Evolutionary conservation across 2,797 vertebrate genomes (phyloP), one percentile per base, ranked within the genome.

Genomic region (Amniataba percoides): DNA sequence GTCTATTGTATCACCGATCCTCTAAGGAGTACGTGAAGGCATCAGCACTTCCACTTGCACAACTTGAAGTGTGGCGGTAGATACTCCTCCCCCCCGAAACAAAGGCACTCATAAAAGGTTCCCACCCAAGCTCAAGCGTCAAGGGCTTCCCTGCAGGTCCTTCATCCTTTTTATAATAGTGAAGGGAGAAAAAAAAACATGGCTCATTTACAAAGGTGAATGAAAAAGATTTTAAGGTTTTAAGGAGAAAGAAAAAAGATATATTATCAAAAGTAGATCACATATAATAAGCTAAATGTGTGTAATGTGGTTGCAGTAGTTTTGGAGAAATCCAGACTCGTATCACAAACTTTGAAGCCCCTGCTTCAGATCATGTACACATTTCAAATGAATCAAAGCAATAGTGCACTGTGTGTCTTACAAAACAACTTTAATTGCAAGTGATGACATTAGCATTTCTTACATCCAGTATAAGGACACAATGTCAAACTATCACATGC

Each of bases 341-440:
- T 31, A 31, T 31, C 34, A 1, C 34, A 36, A 9, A 36, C 34
- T 36, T 36, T 7, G 34, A 36, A 36, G 8, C 34, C 34, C 34
- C 34, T 36, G 34, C 34, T 36, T 7, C 7, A 36, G 34, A 36
- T 36, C 34, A 36, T 36, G 34, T 36, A 36, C 7, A 36, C 3
- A 5, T 36, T 36, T 36, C 6, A 36, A 36, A 36, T 36, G 34
- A 36, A 36, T 36, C 27, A 66, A 71, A 66, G 25, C 16, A 83
- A 65, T 52, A 72, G 75, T 13, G 74, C 21, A 76, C 58, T 0
- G 4, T 19, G 36, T 55, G 46, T 82, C 51, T 92, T 88, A 90
- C 73, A 91, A 92, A 94, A 92, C 85, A 86, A 74, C 80, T 93
- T 95, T 93, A 92, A 91, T 94, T 93, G 89, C 88, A 93, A 84